Evolutionary conservation across 2,113 vertebrate genomes (phyloP).

Genomic region (Saguinus midas): DNA sequence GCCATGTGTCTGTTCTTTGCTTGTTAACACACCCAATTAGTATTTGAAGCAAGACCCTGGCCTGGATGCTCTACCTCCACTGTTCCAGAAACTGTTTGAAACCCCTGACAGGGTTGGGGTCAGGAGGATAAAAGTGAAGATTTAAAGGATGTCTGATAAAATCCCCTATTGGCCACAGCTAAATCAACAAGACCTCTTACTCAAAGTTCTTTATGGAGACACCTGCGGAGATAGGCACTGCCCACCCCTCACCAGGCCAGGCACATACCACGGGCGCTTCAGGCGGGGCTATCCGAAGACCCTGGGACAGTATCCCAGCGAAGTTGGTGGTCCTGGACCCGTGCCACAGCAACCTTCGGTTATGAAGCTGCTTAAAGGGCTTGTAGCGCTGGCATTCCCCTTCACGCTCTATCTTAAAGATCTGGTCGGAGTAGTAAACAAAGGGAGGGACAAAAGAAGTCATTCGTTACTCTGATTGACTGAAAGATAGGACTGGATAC

Average conservation of each 20-base stretch:
- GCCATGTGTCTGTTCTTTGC: not conserved
- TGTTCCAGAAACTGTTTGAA: not conserved
- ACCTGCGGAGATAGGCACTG: not conserved
- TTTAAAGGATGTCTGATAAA: rapidly evolving
- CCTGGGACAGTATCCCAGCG: constrained; percentile 97
- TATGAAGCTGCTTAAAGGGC: constrained; percentile 95
- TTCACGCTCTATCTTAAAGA: constrained; percentile 95
- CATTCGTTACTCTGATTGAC: not conserved
- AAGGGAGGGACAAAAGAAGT: not conserved
- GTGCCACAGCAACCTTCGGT: constrained; percentile 96
- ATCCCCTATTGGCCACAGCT: not conserved
- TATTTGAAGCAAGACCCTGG: not conserved
- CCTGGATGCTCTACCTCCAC: not conserved
- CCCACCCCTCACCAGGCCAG: not conserved
- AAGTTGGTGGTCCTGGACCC: constrained; percentile 98
- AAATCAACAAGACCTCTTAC: not conserved
- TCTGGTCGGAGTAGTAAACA: constrained; percentile 77
- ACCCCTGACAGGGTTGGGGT: rapidly evolving
- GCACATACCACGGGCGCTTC: constrained; percentile 97
- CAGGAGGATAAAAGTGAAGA: not conserved
- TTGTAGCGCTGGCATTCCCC: constrained; percentile 94
- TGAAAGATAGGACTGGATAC: not conserved
- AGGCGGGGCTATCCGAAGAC: constrained; percentile 96
- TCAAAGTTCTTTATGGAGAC: not conserved
- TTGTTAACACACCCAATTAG: not conserved